Conservation (phyloP, 2,888 invertebrate species). For the Drosophila maculinotata region DNA sequence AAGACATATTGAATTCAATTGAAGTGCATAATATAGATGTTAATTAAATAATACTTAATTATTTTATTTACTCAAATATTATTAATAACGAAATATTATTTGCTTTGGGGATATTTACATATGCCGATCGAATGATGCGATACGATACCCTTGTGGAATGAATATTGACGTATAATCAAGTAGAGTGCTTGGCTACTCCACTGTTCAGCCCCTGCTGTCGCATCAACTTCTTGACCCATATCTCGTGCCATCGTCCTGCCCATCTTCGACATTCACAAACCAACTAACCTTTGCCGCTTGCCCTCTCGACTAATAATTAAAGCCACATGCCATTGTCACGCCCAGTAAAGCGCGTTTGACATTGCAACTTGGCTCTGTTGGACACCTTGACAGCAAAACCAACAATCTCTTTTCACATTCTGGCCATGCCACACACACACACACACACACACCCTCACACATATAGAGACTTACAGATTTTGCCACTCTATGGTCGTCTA, state of each 20-base stretch:
- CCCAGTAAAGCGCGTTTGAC: conserved; percentile 45
- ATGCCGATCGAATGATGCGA: background rate
- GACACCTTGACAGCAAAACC: conserved; percentile 62
- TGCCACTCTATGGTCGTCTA: conserved; percentile 73
- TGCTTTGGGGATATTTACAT: conserved; percentile 2
- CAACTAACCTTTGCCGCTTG: conserved; percentile 37
- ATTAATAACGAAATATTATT: conserved; percentile 8
- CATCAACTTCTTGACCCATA: conserved; percentile 20
- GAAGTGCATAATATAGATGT: background rate
- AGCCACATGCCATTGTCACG: conserved; percentile 48
- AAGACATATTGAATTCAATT: background rate
- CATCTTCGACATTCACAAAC: conserved; percentile 21
- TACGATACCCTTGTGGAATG: background rate
- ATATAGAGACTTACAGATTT: conserved; percentile 10
- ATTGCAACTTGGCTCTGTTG: conserved; percentile 49
- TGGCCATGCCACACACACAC: conserved; percentile 33
- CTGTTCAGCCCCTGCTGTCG: background rate
- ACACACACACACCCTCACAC: conserved; percentile 7
- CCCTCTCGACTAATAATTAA: conserved; percentile 57
- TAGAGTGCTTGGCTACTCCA: conserved; percentile 35
- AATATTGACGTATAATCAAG: conserved; percentile 33
- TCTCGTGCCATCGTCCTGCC: background rate
- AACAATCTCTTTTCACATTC: conserved; percentile 66
- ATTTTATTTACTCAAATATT: background rate
- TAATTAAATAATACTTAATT: background rate